Evolutionary conservation across 92 coral and sea anemone species (phyloP).

Genomic region (Pocillopora grandis): DNA sequence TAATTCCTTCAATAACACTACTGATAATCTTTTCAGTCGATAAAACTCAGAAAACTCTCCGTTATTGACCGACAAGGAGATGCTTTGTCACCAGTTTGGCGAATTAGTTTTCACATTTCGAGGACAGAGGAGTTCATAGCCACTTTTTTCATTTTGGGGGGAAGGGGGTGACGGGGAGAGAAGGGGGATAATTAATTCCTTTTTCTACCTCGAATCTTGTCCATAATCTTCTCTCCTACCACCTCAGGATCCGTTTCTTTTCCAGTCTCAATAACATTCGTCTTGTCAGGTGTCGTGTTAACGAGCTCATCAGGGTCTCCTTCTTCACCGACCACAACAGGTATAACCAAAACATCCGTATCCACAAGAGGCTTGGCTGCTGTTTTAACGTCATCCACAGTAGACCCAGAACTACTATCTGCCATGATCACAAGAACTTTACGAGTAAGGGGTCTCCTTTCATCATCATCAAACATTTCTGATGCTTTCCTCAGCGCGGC

Average conservation of each 20-base stretch:
- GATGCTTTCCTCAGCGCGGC: slow-evolving; percentile 65
- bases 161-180: not conserved
- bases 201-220: slow-evolving; percentile 32
- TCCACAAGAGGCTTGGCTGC: slow-evolving; percentile 62
- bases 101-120: too few relatives aligned
- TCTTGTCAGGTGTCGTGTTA: slow-evolving; percentile 50
- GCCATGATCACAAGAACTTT: slow-evolving; percentile 82
- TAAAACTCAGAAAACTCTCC: too few relatives aligned
- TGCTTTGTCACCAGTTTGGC: too few relatives aligned
- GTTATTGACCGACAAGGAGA: too few relatives aligned
- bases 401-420: slow-evolving; percentile 66
- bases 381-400: slow-evolving; percentile 55
- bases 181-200: not conserved
- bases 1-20: too few relatives aligned
- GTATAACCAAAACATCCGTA: slow-evolving; percentile 62
- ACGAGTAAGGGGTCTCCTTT: slow-evolving; percentile 50
- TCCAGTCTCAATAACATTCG: slow-evolving; percentile 48
- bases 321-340: slow-evolving; percentile 78
- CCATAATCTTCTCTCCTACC: slow-evolving; percentile 64
- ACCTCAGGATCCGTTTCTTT: slow-evolving; percentile 51
- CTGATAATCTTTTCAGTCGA: too few relatives aligned
- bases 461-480: slow-evolving; percentile 53
- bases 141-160: too few relatives aligned
- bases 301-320: slow-evolving; percentile 60
- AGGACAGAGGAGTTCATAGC: too few relatives aligned